Percentiles rank a stretch among this genome's conserved stretches.
Conservation (phyloP, 2,888 invertebrate species). For the Heliconius hortense region DNA sequence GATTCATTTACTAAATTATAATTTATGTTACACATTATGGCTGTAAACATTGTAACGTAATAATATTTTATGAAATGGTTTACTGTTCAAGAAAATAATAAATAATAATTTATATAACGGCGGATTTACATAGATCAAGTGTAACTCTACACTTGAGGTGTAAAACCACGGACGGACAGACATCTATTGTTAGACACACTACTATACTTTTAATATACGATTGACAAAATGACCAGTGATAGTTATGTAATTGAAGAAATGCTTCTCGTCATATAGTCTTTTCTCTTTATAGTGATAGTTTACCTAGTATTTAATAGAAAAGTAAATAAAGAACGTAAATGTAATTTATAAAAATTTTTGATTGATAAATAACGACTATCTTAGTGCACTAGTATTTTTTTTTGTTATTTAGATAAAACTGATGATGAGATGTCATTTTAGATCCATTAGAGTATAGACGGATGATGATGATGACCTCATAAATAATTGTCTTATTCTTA, state of each 20-base stretch:
- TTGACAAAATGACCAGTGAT: neutral
- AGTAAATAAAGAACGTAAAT: too few relatives aligned
- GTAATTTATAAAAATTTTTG: too few relatives aligned
- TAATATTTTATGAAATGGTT: neutral
- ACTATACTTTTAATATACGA: neutral
- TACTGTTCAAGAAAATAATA: neutral
- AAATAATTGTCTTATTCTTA: neutral
- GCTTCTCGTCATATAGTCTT: neutral
- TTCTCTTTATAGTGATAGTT: too few relatives aligned
- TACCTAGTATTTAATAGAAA: too few relatives aligned
- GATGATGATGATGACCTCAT: neutral
- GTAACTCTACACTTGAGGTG: conserved; percentile 19
- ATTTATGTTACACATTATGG: too few relatives aligned
- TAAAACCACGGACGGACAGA: conserved; percentile 23
- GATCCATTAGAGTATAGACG: neutral
- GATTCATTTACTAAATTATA: too few relatives aligned
- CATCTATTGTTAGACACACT: conserved; percentile 8
- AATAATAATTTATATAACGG: neutral
- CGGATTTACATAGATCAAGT: neutral
- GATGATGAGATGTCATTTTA: too few relatives aligned
- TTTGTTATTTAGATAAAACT: too few relatives aligned
- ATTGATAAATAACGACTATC: too few relatives aligned
- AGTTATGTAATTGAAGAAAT: conserved; percentile 9
- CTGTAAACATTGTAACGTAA: neutral
- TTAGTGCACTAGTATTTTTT: too few relatives aligned